Base-by-base conservation (phyloP, 2,113 vertebrate genomes). In the Theristicus caerulescens region DNA sequence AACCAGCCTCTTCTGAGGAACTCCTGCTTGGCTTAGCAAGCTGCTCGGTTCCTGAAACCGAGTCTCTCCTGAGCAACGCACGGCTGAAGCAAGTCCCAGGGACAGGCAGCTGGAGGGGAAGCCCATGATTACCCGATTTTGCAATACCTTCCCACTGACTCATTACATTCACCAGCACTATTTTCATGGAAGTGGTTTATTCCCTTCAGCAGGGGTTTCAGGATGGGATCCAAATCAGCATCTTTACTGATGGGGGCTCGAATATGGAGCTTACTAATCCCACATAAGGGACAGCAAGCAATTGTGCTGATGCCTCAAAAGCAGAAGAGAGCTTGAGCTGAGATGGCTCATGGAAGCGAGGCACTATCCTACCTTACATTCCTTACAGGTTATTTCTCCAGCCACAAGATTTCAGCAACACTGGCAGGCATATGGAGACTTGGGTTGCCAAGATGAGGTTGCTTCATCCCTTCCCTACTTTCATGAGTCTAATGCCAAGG, bases 21-120 rank as follows among this genome's bases (percentile, higher is more conserved):
- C 7, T 10, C n/a, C 22, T 42, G 25, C 73, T 73, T 54, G 54
- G 24, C 42, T 95, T 47, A 78, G 51, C 51, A 66, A 81, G n/a
- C 29, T n/a, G 24, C 51, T 73, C 0, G 0, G 16, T 44, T 88
- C 91, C 73, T 9, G 1, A 66, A 84, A n/a, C 9, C 1, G 6
- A 52, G 14, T 52, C 49, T 81, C 9, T 40, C 69, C 72, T 65
- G 57, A 85, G 57, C 82, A 67, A 27, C 4, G 4, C 34, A 44
- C 9, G 11, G 7, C 22, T 57, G n/a, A 66, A 66, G 42, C 22
- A 67, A 74, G 55, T 58, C 32, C 19, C 20, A 58, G 72, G 55
- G 36, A 69, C 42, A 58, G 62, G 22, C 36, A 88, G 82, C 29
- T 69, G 31, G 67, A 70, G 88, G 51, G 19, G 16, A 55, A 88